A percentile compares a stretch with the other conserved stretches of the same genome.
Evolutionary conservation across 2,888 invertebrate genomes (phyloP).

Genomic region (Pristionchus maxplancki): DNA sequence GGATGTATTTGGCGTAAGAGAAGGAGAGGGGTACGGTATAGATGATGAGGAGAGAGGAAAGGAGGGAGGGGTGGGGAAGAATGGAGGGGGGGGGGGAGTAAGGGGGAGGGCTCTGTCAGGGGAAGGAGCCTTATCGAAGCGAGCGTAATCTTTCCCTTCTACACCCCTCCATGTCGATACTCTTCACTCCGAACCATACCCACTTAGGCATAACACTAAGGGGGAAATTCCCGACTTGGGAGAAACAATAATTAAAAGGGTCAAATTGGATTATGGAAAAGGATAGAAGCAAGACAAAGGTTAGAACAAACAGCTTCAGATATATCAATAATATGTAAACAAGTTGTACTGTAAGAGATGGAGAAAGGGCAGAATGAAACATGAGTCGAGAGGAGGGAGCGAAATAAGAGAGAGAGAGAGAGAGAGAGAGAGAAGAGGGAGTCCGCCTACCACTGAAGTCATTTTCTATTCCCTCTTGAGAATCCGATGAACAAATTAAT

Average conservation of each 20-base stretch:
- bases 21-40: too few species aligned
- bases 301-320: neutral
- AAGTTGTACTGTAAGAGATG: neutral
- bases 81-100: neutral
- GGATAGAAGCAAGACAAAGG: too few species aligned
- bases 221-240: neutral
- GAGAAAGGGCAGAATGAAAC: neutral
- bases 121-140: too few species aligned
- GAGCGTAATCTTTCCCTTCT: neutral
- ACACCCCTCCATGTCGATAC: neutral
- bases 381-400: neutral
- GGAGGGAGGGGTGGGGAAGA: neutral
- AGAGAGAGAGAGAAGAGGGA: neutral
- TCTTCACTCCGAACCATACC: neutral
- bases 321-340: neutral
- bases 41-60: neutral
- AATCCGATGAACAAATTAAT: neutral
- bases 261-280: too few species aligned
- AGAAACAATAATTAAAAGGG: too few species aligned
- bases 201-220: neutral
- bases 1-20: too few species aligned
- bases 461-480: neutral
- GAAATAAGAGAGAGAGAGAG: neutral
- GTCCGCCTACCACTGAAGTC: neutral
- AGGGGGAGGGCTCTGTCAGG: neutral